A percentile compares a stretch with the other conserved stretches of the same genome.
These are phyloP conservation scores for Ichneumoninae sp. DNA, from an alignment of 2,888 invertebrate genomes.

Conservation along the genomic window DNA sequence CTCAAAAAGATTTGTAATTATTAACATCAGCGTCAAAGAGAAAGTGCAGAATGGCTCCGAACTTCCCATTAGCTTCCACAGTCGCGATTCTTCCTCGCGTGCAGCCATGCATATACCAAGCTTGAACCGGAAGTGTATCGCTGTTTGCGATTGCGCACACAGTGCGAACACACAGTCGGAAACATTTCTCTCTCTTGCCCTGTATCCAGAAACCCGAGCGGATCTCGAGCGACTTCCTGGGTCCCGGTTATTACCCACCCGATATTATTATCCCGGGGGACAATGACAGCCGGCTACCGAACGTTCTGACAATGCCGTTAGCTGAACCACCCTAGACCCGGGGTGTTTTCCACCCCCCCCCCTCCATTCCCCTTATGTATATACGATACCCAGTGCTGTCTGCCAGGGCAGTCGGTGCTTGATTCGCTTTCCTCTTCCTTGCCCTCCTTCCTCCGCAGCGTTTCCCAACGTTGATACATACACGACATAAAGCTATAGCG, in stretches of 20 bases:
- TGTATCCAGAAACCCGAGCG: conserved; percentile 46
- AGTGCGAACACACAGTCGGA: conserved; percentile 19
- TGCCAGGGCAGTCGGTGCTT: conserved; percentile 30
- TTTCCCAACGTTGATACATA: conserved; percentile 24
- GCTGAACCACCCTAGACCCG: conserved; percentile 19
- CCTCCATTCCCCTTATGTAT: conserved; percentile 28
- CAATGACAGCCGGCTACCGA: conserved; percentile 74
- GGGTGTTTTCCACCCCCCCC: conserved; percentile 37
- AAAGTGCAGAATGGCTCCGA: background rate
- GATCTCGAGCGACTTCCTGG: conserved; percentile 69
- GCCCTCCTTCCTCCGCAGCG: conserved; percentile 11
- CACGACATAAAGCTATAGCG: conserved; percentile 16
- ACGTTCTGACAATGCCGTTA: conserved; percentile 61
- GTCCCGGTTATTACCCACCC: conserved; percentile 74
- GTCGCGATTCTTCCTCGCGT: conserved; percentile 4
- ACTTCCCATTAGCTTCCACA: conserved; percentile 4
- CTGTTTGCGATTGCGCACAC: conserved; percentile 50
- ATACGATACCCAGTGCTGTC: conserved; percentile 23
- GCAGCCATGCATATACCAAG: background rate
- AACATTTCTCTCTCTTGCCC: conserved; percentile 21
- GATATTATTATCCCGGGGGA: conserved; percentile 80
- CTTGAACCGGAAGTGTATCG: conserved; percentile 60
- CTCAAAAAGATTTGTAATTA: background rate
- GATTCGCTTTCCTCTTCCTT: conserved; percentile 56
- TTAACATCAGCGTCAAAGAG: background rate